phyloP scores from a whole-genome alignment of 2,113 vertebrate species.

The Dasyurus viverrinus region DNA sequence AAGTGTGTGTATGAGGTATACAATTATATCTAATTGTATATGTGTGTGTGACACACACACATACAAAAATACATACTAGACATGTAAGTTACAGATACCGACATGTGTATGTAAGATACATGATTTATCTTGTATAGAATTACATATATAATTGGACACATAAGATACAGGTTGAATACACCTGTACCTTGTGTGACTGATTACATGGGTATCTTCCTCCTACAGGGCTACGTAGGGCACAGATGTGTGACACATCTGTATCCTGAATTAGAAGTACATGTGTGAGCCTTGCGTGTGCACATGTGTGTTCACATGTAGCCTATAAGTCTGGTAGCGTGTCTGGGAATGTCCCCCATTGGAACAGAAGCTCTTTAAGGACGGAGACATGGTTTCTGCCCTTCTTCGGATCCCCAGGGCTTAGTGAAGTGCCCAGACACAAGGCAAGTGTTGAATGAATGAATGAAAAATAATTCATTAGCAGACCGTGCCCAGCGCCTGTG shows the following conservation, averaged over 20 bases:
- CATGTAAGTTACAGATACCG: neutral
- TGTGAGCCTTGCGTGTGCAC: no score
- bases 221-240: neutral
- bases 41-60: neutral
- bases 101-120: neutral
- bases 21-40: neutral
- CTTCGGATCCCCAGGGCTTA: neutral
- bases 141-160: no score
- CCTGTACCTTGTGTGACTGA: no score
- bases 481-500: neutral
- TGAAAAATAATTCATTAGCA: neutral
- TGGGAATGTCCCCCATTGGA: neutral
- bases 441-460: neutral
- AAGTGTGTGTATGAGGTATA: neutral
- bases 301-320: no score
- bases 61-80: neutral
- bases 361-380: neutral
- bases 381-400: neutral
- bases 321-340: neutral
- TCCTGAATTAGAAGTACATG: no score
- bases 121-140: no score
- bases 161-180: neutral
- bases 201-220: neutral
- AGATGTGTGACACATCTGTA: no score
- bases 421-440: neutral